Percentiles rank a stretch among this genome's conserved stretches.
phyloP scores from a whole-genome alignment of 2,797 vertebrate species.

The Chrysocyon brachyurus region DNA sequence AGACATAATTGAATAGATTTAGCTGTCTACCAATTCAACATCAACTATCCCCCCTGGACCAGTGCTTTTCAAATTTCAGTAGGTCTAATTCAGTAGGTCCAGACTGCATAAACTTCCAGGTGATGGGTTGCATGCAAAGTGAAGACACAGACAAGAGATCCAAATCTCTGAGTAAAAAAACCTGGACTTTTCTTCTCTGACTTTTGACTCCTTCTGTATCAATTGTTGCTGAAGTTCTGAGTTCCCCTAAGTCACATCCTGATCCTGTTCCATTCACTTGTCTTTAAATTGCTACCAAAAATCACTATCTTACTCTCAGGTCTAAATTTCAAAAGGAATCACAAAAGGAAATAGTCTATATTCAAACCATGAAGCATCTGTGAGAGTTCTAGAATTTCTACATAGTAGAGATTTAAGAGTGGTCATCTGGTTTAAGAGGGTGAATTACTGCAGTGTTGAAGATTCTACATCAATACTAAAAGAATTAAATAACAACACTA shows the following conservation, averaged over 20 bases:
- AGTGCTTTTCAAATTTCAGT: not conserved
- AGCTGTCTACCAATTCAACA: not conserved
- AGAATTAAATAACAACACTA: not conserved
- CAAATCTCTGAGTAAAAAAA: not conserved
- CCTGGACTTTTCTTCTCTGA: not conserved
- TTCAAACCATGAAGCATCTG: not conserved
- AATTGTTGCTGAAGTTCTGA: not conserved
- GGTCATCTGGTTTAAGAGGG: not conserved
- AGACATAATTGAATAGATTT: not conserved
- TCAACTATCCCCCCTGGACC: not conserved
- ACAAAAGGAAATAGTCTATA: not conserved
- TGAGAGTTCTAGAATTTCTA: constrained; percentile 2
- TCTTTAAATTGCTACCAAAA: constrained; percentile 32
- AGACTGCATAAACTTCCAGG: not conserved
- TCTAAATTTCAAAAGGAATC: not conserved
- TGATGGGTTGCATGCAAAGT: not conserved
- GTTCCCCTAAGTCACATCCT: not conserved
- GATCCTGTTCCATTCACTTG: not conserved
- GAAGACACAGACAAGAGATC: not conserved
- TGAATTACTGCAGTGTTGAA: not conserved
- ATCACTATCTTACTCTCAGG: not conserved
- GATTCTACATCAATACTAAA: not conserved
- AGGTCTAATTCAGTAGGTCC: not conserved
- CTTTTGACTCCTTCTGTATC: not conserved
- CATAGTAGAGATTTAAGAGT: not conserved